Percentiles rank a stretch among this genome's conserved stretches.
These are phyloP conservation scores for Anarhynchus alexandrinus DNA, from an alignment of 2,113 vertebrate genomes.

Conservation along the genomic window DNA sequence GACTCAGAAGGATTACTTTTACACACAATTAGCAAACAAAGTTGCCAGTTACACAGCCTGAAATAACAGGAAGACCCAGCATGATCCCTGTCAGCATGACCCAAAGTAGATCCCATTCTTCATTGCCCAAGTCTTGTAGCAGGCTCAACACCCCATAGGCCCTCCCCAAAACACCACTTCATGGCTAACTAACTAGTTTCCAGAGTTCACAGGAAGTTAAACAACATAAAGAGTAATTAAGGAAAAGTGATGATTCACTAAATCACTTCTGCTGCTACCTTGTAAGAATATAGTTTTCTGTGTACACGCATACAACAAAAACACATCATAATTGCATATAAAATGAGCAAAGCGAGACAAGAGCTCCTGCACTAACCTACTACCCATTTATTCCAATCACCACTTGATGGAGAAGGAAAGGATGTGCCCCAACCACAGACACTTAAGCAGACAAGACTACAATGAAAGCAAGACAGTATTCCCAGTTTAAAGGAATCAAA, in stretches of 20 bases:
- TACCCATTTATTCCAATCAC: too few species aligned
- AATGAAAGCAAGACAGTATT: background rate
- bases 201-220: background rate
- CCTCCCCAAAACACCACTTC: background rate
- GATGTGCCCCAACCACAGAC: background rate
- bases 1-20: background rate
- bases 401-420: background rate
- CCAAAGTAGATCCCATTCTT: background rate
- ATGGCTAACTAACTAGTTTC: background rate
- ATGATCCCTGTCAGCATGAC: background rate
- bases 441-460: background rate
- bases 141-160: background rate
- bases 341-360: background rate
- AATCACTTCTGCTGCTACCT: background rate
- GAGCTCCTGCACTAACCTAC: background rate
- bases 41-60: fast-evolving
- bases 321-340: fast-evolving
- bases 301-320: fast-evolving
- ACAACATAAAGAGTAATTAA: background rate
- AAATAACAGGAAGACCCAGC: background rate
- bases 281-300: background rate
- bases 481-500: background rate
- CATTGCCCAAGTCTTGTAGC: background rate
- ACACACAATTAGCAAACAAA: background rate
- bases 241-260: background rate